These are phyloP conservation scores for Philhelius pedissequus DNA, from an alignment of 2,888 invertebrate species.

Conservation along the genomic window DNA sequence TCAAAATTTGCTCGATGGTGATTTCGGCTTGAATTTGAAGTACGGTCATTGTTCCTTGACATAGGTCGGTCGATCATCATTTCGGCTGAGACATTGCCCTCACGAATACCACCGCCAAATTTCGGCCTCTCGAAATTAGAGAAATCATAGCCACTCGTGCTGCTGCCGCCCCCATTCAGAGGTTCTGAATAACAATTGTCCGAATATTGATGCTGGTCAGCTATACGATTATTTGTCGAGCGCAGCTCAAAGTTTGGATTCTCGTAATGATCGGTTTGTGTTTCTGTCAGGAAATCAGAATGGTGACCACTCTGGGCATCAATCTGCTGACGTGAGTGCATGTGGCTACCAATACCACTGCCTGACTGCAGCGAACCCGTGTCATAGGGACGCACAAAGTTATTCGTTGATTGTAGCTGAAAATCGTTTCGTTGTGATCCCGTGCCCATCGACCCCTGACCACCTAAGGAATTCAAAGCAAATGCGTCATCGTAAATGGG, in stretches of 20 bases:
- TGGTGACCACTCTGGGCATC: constrained; percentile 68
- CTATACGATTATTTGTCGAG: constrained; percentile 58
- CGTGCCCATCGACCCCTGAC: constrained; percentile 46
- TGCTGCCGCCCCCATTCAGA: constrained; percentile 71
- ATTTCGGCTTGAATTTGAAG: constrained; percentile 53
- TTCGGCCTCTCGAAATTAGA: constrained; percentile 83
- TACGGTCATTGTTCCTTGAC: constrained; percentile 53
- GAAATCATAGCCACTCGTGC: constrained; percentile 78
- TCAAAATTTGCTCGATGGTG: constrained; percentile 71
- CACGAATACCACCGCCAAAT: constrained; percentile 72
- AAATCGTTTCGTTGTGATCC: constrained; percentile 71
- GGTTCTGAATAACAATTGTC: constrained; percentile 79
- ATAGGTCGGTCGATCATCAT: constrained; percentile 52
- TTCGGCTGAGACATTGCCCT: constrained; percentile 31
- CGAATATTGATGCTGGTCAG: constrained; percentile 59
- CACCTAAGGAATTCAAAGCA: constrained; percentile 80
- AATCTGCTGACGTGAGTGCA: constrained; percentile 69
- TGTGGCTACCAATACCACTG: constrained; percentile 61
- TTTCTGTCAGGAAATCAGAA: constrained; percentile 75
- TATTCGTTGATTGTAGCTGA: constrained; percentile 73
- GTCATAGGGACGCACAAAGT: constrained; percentile 77
- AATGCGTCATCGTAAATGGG: constrained; percentile 86
- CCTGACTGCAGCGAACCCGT: constrained; percentile 75
- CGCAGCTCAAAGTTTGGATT: constrained; percentile 79
- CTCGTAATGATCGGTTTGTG: constrained; percentile 78